A percentile compares a stretch with the other conserved stretches of the same genome.
These are phyloP conservation scores for Apamea anceps DNA, from an alignment of 2,888 invertebrate genomes.

Conservation along the genomic window DNA sequence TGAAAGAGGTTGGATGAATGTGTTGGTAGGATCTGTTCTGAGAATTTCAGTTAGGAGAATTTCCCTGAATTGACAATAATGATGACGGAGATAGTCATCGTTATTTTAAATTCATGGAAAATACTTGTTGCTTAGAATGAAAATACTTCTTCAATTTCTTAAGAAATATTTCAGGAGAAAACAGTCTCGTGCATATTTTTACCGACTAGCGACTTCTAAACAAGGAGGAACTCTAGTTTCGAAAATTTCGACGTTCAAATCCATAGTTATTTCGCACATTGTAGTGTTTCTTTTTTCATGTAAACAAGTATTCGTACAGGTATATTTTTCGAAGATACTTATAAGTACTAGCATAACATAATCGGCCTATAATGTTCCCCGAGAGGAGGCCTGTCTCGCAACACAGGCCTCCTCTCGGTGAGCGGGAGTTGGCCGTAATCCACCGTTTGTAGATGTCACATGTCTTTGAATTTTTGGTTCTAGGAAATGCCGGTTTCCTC, in stretches of 20 bases:
- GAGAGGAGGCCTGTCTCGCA: too few relatives aligned
- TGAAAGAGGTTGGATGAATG: background rate
- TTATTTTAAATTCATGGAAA: too few relatives aligned
- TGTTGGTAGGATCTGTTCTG: background rate
- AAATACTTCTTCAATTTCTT: background rate
- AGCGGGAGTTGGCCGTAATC: background rate
- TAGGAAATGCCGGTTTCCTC: background rate
- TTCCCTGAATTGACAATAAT: too few relatives aligned
- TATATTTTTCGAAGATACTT: too few relatives aligned
- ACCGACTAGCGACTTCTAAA: background rate
- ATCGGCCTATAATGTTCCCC: background rate
- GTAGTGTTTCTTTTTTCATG: background rate
- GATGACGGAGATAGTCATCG: background rate
- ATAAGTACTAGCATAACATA: background rate
- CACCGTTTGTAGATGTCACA: too few relatives aligned
- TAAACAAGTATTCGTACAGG: background rate
- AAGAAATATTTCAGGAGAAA: background rate
- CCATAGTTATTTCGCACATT: background rate
- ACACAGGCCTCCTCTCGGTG: background rate
- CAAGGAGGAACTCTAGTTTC: accelerated
- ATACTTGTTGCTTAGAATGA: too few relatives aligned
- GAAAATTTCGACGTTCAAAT: background rate
- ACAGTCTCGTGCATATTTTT: background rate
- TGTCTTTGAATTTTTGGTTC: background rate
- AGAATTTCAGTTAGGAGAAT: too few relatives aligned